A percentile compares a stretch with the other conserved stretches of the same genome.
Conservation (phyloP, 2,888 invertebrate species). For the Leucophenga maculata region DNA sequence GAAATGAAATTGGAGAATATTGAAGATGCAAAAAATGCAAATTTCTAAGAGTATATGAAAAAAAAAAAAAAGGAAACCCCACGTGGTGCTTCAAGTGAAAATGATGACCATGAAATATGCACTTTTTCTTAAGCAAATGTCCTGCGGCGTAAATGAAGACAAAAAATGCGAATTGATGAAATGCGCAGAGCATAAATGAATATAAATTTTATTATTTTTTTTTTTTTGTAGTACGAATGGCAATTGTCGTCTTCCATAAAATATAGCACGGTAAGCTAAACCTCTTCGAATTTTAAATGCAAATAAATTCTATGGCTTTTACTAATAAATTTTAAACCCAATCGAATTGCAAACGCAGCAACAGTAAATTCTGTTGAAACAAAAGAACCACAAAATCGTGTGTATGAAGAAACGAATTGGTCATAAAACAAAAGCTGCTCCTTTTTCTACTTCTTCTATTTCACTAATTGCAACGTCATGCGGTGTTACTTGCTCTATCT, state of each 20-base stretch:
- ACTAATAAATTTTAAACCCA: not conserved
- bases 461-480: not conserved
- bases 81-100: not conserved
- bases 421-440: constrained; percentile 1
- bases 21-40: not conserved
- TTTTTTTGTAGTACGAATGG: not conserved
- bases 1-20: not conserved
- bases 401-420: not conserved
- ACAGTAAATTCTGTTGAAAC: not conserved
- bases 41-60: not conserved
- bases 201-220: constrained; percentile 54
- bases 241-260: not conserved
- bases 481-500: not conserved
- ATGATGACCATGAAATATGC: constrained; percentile 10
- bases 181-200: constrained; percentile 59
- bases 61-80: too few species aligned
- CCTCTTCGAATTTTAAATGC: not conserved
- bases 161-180: constrained; percentile 4
- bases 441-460: not conserved
- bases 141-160: not conserved
- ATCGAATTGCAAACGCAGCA: not conserved
- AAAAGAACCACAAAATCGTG: not conserved
- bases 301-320: not conserved
- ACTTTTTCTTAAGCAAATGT: not conserved
- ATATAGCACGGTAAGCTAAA: too few species aligned